Evolutionary conservation across 2,888 invertebrate species (phyloP).

Genomic region (Phaedon cochleariae): DNA sequence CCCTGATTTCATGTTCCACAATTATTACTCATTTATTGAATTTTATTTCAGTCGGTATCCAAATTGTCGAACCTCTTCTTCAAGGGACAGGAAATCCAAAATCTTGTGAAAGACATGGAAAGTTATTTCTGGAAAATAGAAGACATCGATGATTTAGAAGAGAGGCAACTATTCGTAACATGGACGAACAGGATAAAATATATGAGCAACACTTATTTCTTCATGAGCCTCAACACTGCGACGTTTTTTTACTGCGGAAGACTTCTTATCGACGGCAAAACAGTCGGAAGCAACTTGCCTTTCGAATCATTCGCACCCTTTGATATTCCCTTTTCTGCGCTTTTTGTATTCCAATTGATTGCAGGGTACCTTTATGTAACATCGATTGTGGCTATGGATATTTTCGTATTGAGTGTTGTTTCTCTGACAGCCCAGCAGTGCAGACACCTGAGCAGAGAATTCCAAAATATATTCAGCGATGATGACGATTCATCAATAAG

Average conservation of each 20-base stretch:
- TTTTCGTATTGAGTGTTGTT: conserved; percentile 6
- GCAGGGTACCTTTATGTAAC: not conserved
- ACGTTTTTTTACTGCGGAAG: conserved; percentile 2
- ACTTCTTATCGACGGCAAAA: not conserved
- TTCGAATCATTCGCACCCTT: conserved; percentile 9
- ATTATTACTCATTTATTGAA: too few relatives aligned
- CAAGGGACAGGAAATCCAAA: not conserved
- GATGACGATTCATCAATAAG: not conserved
- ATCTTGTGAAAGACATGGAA: not conserved
- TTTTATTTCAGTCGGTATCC: not conserved
- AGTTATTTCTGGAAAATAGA: conserved; percentile 11
- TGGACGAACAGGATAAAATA: not conserved
- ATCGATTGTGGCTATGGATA: conserved; percentile 5
- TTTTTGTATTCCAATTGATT: conserved; percentile 1
- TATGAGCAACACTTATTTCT: not conserved
- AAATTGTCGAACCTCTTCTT: not conserved
- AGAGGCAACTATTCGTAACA: not conserved
- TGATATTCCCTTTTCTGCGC: not conserved
- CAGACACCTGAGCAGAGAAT: not conserved
- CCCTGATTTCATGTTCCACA: too few relatives aligned
- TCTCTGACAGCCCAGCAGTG: conserved; percentile 7
- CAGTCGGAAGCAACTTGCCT: not conserved
- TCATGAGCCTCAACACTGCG: not conserved
- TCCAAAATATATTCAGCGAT: not conserved
- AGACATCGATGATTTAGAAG: not conserved